Evolutionary conservation across 23 tunicate genomes (phyloP), one percentile per base, ranked within the genome.

Genomic region (Styela clava): DNA sequence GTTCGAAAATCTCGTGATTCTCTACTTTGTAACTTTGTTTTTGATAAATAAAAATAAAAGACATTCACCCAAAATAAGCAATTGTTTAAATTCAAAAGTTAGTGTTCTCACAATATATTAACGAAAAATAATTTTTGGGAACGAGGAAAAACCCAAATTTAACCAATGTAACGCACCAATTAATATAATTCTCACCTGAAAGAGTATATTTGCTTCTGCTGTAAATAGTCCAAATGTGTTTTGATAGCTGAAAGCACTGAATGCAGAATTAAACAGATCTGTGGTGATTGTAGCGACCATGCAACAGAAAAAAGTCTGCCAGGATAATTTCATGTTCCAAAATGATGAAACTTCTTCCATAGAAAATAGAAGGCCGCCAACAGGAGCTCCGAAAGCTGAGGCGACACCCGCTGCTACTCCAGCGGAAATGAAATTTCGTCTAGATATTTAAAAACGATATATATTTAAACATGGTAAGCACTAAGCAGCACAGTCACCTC

Each of bases 401-500:
- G 99, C 95, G 33, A 96, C 99, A 2, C 99, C 99, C 3, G 99
- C 99, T 0, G 99, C 99, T 16, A 86, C 99, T 28, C 99, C 99
- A 24, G 99, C 99, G 3, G 99, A 96, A 27, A 96, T 96, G 64
- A 96, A 96, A 76, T 96, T 96, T 71, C 99, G 73, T 63, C 99
- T 88, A 80, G 27, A 69, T 33, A 81, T 30, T 31, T 16, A 2
- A 77, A 77, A 73, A n/a, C 25, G 0, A 22, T 24, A 27, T 24
- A 22, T 0, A 1, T 0, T 24, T n/a, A n/a, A n/a, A n/a, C n/a
- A n/a, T n/a, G n/a, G n/a, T n/a, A n/a, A 19, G 21, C 21, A 19
- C 21, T 19, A 61, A 61, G 64, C 64, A 19, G 19, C 21, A 19
- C 21, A 21, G 19, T 61, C 64, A 61, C 19, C 64, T 21, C 21